Evolutionary conservation across 37 sponge, comb jelly and placozoan species (phyloP).

Genomic region (Amphimedon queenslandica): DNA sequence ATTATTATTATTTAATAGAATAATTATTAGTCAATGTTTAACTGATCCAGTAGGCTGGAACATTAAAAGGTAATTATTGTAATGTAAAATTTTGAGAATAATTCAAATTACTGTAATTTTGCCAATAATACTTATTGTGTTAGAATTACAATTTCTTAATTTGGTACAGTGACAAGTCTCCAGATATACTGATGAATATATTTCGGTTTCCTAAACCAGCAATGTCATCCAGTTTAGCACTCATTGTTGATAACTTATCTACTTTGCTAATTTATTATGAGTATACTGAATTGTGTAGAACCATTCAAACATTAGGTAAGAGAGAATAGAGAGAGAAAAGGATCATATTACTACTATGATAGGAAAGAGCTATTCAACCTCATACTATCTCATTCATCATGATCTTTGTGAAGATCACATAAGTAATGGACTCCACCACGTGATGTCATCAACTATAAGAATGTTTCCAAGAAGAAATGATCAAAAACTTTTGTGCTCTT

Average conservation of each 20-base stretch:
- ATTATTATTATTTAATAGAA: neutral
- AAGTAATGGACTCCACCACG: constrained; percentile 17
- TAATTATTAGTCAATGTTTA: constrained; percentile 21
- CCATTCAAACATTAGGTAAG: neutral
- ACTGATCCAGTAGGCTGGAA: constrained; percentile 50
- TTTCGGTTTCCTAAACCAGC: too few species aligned
- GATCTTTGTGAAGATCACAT: constrained; percentile 53
- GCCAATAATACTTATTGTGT: neutral
- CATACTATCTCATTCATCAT: constrained; percentile 28
- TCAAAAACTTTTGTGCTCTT: neutral
- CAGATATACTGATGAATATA: too few species aligned
- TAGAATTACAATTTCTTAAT: neutral
- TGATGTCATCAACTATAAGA: constrained; percentile 24
- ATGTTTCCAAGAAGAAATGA: neutral
- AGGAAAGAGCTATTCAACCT: neutral
- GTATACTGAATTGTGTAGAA: constrained; percentile 1
- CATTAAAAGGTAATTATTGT: neutral
- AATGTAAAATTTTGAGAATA: too few species aligned
- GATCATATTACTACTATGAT: too few species aligned
- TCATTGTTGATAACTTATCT: constrained; percentile 11
- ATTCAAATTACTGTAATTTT: too few species aligned
- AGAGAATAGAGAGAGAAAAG: too few species aligned
- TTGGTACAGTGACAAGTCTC: neutral
- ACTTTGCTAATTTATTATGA: neutral
- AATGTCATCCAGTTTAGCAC: too few species aligned